phyloP scores from a whole-genome alignment of 1,140 invertebrate species.

The Drosophila ohnishii region DNA sequence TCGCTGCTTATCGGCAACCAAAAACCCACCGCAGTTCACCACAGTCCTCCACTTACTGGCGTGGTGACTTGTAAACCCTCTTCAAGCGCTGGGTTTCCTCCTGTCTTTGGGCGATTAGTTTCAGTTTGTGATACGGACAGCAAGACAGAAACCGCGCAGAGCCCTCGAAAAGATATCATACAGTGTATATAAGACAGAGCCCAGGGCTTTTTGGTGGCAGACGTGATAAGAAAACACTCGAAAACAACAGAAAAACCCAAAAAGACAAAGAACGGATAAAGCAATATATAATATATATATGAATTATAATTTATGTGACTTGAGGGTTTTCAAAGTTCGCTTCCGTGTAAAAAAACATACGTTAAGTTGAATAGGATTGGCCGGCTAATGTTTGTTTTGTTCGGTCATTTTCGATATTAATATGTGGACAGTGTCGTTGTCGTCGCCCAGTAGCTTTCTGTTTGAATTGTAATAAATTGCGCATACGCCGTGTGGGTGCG shows the following conservation, averaged over 20 bases:
- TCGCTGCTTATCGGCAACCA: slow-evolving; percentile 22
- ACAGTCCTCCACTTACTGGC: slow-evolving; percentile 1
- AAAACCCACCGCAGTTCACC: slow-evolving; percentile 16
- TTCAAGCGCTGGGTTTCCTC: slow-evolving; percentile 13
- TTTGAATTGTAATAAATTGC: slow-evolving; percentile 43
- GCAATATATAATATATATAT: background rate
- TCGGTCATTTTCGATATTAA: slow-evolving; percentile 29
- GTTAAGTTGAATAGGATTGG: slow-evolving; percentile 12
- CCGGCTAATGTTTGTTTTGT: slow-evolving; percentile 16
- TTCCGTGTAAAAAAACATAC: slow-evolving; percentile 17
- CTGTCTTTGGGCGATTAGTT: slow-evolving; percentile 27
- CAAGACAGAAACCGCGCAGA: slow-evolving; percentile 12
- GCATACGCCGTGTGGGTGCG: slow-evolving; percentile 59
- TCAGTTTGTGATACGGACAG: slow-evolving; percentile 20
- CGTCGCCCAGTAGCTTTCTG: slow-evolving; percentile 14
- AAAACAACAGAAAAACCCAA: slow-evolving; percentile 18
- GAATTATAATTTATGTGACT: slow-evolving; percentile 12
- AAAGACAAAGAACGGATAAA: slow-evolving; percentile 17
- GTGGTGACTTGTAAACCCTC: slow-evolving; percentile 23
- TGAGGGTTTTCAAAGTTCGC: slow-evolving; percentile 1
- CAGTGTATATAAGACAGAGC: background rate
- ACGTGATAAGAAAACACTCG: slow-evolving; percentile 28
- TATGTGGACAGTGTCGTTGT: slow-evolving; percentile 25
- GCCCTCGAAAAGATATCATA: slow-evolving; percentile 22
- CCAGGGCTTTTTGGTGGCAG: slow-evolving; percentile 17